These are phyloP conservation scores for Umimayanthus chanpuru DNA, from an alignment of 92 coral and sea anemone genomes.

Conservation along the genomic window DNA sequence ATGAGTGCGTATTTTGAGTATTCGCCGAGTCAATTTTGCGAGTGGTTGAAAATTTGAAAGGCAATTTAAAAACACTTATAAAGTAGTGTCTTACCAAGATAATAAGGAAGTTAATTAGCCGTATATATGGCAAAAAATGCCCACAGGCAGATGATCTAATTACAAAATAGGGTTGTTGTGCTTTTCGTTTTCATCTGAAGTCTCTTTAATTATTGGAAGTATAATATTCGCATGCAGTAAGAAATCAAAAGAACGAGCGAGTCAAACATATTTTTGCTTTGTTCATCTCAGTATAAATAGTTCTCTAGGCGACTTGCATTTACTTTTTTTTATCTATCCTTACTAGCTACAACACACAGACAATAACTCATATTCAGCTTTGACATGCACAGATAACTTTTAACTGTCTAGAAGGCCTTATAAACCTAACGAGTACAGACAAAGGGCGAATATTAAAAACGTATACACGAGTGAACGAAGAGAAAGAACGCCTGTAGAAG, in stretches of 20 bases:
- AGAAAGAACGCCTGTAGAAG: too few species aligned
- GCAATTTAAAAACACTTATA: background rate
- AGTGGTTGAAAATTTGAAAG: background rate
- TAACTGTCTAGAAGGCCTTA: too few species aligned
- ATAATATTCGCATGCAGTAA: too few species aligned
- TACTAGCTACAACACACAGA: too few species aligned
- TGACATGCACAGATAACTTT: too few species aligned
- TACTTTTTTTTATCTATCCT: too few species aligned
- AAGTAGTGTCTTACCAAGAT: background rate
- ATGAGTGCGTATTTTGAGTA: background rate
- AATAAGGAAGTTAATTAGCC: background rate
- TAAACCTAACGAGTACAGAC: too few species aligned
- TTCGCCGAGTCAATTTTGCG: background rate
- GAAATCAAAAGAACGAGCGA: too few species aligned
- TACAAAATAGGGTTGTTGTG: background rate
- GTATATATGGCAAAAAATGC: background rate
- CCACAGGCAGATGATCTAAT: conserved; percentile 9
- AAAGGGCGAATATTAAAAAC: too few species aligned
- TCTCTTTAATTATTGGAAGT: background rate
- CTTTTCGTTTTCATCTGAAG: background rate
- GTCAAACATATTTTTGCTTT: too few species aligned
- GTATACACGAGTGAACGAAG: too few species aligned
- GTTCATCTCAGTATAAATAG: background rate
- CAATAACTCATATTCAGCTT: too few species aligned
- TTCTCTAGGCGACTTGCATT: background rate